Evolutionary conservation across 2,888 invertebrate genomes (phyloP).

Genomic region (Ctena decussata): DNA sequence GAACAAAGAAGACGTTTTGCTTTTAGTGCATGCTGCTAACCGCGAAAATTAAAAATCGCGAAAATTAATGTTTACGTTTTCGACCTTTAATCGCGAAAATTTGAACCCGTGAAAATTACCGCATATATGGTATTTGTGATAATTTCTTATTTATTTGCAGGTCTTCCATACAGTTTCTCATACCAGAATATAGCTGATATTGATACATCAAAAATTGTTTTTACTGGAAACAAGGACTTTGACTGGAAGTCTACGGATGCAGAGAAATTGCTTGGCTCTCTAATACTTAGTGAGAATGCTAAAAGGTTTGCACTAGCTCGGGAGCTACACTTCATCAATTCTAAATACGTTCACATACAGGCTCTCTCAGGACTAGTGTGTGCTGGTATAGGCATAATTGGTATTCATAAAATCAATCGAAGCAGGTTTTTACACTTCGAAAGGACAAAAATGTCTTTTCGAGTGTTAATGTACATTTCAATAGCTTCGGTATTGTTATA

Average conservation of each 20-base stretch:
- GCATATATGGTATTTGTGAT: too few relatives aligned
- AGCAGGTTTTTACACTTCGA: not conserved
- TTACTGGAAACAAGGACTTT: too few relatives aligned
- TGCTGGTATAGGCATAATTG: not conserved
- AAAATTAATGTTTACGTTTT: too few relatives aligned
- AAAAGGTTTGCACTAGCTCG: slow-evolving; percentile 1
- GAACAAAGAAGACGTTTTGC: too few relatives aligned
- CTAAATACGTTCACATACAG: not conserved
- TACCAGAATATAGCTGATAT: not conserved
- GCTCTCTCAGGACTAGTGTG: not conserved
- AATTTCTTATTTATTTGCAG: too few relatives aligned
- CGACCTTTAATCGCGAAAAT: too few relatives aligned
- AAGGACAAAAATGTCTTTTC: not conserved
- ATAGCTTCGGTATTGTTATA: not conserved
- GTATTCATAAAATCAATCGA: not conserved
- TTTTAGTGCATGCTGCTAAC: too few relatives aligned
- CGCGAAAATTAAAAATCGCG: too few relatives aligned
- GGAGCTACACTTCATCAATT: not conserved
- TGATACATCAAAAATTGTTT: not conserved
- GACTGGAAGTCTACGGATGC: not conserved
- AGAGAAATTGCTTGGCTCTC: not conserved
- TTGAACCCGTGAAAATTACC: too few relatives aligned
- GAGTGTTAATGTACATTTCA: not conserved
- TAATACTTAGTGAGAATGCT: not conserved
- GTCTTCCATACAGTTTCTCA: not conserved